A percentile compares a stretch with the other conserved stretches of the same genome.
Conservation (phyloP, 2,888 invertebrate genomes). For the Malthinus flaveolus region DNA sequence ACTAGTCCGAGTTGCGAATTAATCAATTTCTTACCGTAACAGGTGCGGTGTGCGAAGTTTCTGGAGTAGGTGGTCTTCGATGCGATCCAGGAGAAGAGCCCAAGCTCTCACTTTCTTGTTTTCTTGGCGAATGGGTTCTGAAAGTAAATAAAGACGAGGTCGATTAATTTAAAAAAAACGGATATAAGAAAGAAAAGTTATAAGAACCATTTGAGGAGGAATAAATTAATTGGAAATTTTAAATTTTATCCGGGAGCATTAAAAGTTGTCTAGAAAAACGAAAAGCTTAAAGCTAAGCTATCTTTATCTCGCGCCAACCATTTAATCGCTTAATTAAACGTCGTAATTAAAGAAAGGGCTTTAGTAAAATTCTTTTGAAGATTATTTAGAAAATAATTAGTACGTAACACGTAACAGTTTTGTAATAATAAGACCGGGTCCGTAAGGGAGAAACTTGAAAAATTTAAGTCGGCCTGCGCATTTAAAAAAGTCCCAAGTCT, state of each 20-base stretch:
- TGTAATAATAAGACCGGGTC: too few relatives aligned
- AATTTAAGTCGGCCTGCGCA: too few relatives aligned
- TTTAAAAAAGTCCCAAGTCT: too few relatives aligned
- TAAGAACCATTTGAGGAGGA: neutral
- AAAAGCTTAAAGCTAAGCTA: neutral
- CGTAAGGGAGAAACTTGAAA: too few relatives aligned
- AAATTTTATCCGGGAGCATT: too few relatives aligned
- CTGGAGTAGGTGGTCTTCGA: slow-evolving; percentile 45
- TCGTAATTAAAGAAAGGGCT: neutral
- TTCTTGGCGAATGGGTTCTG: slow-evolving; percentile 47
- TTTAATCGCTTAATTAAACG: neutral
- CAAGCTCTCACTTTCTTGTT: slow-evolving; percentile 49
- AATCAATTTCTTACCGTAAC: slow-evolving; percentile 48
- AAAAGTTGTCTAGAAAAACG: neutral
- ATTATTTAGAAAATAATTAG: too few relatives aligned
- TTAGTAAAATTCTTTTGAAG: too few relatives aligned
- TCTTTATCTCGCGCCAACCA: neutral
- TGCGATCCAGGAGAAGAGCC: slow-evolving; percentile 49
- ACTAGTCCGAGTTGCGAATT: neutral
- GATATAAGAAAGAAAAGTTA: neutral
- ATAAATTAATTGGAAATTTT: too few relatives aligned
- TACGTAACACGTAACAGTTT: too few relatives aligned
- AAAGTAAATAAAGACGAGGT: slow-evolving; percentile 31
- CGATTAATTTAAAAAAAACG: neutral
- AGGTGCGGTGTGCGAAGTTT: slow-evolving; percentile 51